Base-by-base conservation (phyloP, 2,113 vertebrate species). In the Phasianus colchicus region DNA sequence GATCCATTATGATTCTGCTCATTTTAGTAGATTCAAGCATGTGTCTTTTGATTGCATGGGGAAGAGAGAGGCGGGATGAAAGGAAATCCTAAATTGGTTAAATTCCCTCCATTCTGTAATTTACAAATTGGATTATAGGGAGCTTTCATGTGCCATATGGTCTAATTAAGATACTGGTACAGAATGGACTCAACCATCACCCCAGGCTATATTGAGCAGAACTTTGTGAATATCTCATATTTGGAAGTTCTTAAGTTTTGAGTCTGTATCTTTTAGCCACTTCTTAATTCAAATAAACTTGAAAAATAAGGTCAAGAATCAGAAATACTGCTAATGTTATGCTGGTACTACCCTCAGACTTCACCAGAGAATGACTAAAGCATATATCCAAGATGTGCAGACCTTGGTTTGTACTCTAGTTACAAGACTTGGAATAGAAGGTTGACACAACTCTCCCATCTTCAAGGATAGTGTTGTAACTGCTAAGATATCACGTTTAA, bases 51-150 rank as follows among this genome's bases (percentile, higher is more conserved):
- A 74, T 32, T 60, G 58, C 42, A 38, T 11, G 50, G 60, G 38
- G 70, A 74, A 64, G 36, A 77, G 20, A 65, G 55, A 91, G 36
- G n/a, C 24, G 83, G 55, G 60, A 92, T 87, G 65, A 95, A 92
- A 93, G 48, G 13, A 94, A 92, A 84, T 48, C 18, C 58, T 93
- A 45, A 86, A 94, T 73, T 89, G 36, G 5, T 81, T 93, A 58
- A 61, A 27, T 79, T 30, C 24, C 19, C 5, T 82, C 71, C 30
- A 12, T 5, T 73, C 57, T 58, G 40, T 76, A n/a, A 69, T 81
- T 90, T 92, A 82, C 66, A 79, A 65, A 92, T 34, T 72, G 55
- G 15, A 9, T 72, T 60, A 40, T 30, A 92, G 76, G 30, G 43
- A 93, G n/a, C 32, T 90, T 93, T 90, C 66, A 76, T 84, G 38